Base-by-base conservation (phyloP, 2,797 vertebrate genomes). In the Hypotaenidia okinawae region DNA sequence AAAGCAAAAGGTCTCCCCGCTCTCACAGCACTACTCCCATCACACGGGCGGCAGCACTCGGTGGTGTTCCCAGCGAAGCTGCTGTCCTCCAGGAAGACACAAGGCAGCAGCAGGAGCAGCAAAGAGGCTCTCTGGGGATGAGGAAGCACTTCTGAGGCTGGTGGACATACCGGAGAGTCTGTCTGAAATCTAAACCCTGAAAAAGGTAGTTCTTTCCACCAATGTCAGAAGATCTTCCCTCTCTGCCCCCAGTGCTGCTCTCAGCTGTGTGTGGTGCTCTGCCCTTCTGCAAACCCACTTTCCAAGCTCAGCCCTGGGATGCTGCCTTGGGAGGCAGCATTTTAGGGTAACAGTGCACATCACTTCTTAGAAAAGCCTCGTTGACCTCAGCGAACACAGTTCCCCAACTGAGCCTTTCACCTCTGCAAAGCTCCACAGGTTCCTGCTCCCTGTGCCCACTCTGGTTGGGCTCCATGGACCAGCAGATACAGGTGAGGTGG, bases 181-280 rank as follows among this genome's bases (percentile, higher is more conserved):
- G 8, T 51, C n/a, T 37, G 51, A 78, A 85, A 92, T 64, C 17
- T 1, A 1, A 85, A 79, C 8, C 1, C 9, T 1, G 22, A 52
- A 93, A 52, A 59, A 22, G 3, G 10, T 2, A 0, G 2, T 12
- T 61, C 80, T 82, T 66, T n/a, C 51, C 37, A 85, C 5, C 10
- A n/a, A 2, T 8, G 2, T 63, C 19, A 64, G 49, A 79, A 57
- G 13, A n/a, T 14, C 41, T 74, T 92, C 3, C 11, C 14, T 1
- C 6, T 39, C 43, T 1, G 1, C 3, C 27, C 27, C 15, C 27
- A 74, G 30, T 9, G 11, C 24, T 0, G 0, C 9, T 85, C 28
- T 11, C 43, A 73, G 59, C 4, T 4, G 4, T 2, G 6, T 58
- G 18, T 51, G 30, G 16, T n/a, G 41, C 35, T 93, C 70, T 66